Conservation (phyloP, 2,797 vertebrate species). For the Phataginus tetradactyla region DNA sequence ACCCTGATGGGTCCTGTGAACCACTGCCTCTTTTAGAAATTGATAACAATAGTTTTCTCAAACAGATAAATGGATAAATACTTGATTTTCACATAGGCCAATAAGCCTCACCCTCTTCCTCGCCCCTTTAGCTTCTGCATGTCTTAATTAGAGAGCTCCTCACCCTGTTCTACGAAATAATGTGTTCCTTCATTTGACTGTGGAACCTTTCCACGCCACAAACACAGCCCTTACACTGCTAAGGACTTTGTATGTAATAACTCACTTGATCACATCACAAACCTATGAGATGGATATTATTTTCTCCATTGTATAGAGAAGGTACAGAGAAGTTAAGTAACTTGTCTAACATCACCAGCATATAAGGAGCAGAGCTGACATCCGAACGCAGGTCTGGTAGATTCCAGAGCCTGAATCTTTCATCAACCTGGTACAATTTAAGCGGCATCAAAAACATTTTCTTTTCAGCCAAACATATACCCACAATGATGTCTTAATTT, state of each 20-base stretch:
- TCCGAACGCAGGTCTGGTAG: background rate
- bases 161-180: background rate
- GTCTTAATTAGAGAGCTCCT: fast-evolving
- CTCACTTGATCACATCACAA: background rate
- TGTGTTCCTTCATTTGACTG: background rate
- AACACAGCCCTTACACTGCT: background rate
- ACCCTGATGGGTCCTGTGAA: background rate
- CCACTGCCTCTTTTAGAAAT: background rate
- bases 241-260: background rate
- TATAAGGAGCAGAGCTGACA: background rate
- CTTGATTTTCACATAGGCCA: background rate
- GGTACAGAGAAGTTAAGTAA: background rate
- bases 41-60: background rate
- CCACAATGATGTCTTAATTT: background rate
- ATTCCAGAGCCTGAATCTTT: background rate
- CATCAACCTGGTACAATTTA: background rate
- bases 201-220: background rate
- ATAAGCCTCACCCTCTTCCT: background rate
- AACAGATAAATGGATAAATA: background rate
- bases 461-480: background rate
- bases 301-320: background rate
- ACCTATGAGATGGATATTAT: background rate
- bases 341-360: background rate
- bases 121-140: background rate
- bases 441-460: background rate